Conservation (phyloP, 2,888 invertebrate species). For the Rhimphoctona megacephalus region DNA sequence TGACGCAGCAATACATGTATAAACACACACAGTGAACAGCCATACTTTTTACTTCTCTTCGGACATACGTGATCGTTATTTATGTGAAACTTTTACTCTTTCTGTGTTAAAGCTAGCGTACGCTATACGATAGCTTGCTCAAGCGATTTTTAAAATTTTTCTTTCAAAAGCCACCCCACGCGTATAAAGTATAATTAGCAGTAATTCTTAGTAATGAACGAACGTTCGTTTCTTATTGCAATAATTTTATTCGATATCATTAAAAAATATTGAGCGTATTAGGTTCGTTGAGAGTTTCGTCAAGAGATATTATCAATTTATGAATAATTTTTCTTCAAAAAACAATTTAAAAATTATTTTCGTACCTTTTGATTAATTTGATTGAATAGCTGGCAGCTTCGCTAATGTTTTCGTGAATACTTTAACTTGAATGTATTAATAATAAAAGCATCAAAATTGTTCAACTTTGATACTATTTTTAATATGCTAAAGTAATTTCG, state of each 20-base stretch:
- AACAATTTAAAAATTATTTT: neutral
- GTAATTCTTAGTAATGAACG: neutral
- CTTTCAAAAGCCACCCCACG: neutral
- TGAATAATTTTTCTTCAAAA: neutral
- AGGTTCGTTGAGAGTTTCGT: neutral
- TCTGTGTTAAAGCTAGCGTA: neutral
- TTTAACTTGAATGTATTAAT: neutral
- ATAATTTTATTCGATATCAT: neutral
- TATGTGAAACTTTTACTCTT: conserved; percentile 18
- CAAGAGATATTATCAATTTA: neutral
- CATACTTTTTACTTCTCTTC: conserved; percentile 50
- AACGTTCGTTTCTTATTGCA: neutral
- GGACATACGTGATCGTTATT: conserved; percentile 50
- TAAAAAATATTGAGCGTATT: neutral
- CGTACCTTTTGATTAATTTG: neutral
- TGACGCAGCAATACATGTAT: conserved; percentile 48
- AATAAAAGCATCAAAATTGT: neutral
- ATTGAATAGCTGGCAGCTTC: neutral
- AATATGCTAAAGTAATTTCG: neutral
- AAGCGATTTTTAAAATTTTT: conserved; percentile 18
- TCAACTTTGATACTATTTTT: neutral
- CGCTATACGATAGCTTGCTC: neutral
- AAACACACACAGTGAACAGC: conserved; percentile 9
- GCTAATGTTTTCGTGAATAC: neutral
- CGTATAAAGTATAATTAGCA: neutral